Conservation (phyloP, 2,888 invertebrate genomes). For the Adela reaumurella region DNA sequence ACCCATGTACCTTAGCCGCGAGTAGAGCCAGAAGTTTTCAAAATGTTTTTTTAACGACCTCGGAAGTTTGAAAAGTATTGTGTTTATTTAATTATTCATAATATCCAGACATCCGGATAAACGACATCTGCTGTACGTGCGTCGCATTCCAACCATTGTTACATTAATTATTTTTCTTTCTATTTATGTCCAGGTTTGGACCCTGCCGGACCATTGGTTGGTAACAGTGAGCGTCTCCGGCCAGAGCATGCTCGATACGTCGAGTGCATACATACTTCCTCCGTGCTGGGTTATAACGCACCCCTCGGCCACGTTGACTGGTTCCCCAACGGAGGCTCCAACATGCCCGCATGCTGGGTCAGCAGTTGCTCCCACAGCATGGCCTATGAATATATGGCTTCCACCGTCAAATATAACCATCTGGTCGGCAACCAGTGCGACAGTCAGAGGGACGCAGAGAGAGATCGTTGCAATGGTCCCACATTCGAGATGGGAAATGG, state of each 20-base stretch:
- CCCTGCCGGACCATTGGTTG: constrained; percentile 31
- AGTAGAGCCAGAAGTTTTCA: no score
- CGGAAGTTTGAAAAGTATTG: no score
- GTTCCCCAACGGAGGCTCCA: constrained; percentile 29
- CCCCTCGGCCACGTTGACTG: constrained; percentile 33
- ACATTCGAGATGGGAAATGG: constrained; percentile 26
- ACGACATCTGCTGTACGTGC: no score
- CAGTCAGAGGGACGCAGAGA: constrained; percentile 17
- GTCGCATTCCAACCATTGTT: no score
- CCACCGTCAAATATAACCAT: constrained; percentile 24
- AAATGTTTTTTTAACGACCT: no score
- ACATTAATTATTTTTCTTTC: no score
- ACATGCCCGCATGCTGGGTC: constrained; percentile 31
- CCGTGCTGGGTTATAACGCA: constrained; percentile 21
- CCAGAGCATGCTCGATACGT: constrained; percentile 30
- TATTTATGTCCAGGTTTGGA: constrained; percentile 26
- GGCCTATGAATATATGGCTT: constrained; percentile 27
- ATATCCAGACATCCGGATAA: no score
- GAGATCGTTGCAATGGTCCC: constrained; percentile 21
- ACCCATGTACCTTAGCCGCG: no score
- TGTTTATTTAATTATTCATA: no score
- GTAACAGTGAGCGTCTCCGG: constrained; percentile 20
- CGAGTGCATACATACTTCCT: constrained; percentile 40
- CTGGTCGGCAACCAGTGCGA: constrained; percentile 25
- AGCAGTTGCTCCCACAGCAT: constrained; percentile 29